A percentile compares a stretch with the other conserved stretches of the same genome.
phyloP scores from a whole-genome alignment of 1,140 invertebrate species.

The Macrotrachela quadricornifera region DNA sequence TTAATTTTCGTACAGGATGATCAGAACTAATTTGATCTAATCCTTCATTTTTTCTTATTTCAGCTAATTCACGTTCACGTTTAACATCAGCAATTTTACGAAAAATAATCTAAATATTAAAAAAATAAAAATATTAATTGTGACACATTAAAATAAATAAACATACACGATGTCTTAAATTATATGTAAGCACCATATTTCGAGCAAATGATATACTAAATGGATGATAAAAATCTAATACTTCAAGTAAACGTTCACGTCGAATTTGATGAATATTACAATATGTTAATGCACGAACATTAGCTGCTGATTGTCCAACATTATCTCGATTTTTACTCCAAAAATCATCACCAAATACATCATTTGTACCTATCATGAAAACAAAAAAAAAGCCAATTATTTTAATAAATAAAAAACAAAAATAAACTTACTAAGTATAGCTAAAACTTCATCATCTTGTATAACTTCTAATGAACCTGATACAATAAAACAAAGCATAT shows the following conservation, averaged over 20 bases:
- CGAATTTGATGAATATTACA: constrained; percentile 98
- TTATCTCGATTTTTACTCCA: constrained; percentile 67
- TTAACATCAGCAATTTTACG: constrained; percentile 92
- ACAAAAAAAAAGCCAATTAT: background rate
- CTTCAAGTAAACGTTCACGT: constrained; percentile 59
- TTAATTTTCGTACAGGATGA: constrained; percentile 86
- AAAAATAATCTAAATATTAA: constrained; percentile 62
- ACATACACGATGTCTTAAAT: constrained; percentile 72
- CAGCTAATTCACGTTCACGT: constrained; percentile 80
- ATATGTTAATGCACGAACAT: constrained; percentile 92
- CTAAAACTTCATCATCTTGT: constrained; percentile 98
- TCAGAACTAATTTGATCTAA: constrained; percentile 67
- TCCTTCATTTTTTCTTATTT: constrained; percentile 60
- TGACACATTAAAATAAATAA: background rate
- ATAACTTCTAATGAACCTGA: constrained; percentile 96
- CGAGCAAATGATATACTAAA: constrained; percentile 96
- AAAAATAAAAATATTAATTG: background rate
- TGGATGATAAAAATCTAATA: constrained; percentile 95
- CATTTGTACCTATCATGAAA: constrained; percentile 68
- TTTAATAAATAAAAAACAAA: background rate
- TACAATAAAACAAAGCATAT: constrained; percentile 94
- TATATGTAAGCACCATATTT: constrained; percentile 92
- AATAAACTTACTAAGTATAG: constrained; percentile 71
- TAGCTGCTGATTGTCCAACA: constrained; percentile 89
- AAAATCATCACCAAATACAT: constrained; percentile 96